Evolutionary conservation across 2,797 vertebrate genomes (phyloP).

Genomic region (Notolabrus celidotus): DNA sequence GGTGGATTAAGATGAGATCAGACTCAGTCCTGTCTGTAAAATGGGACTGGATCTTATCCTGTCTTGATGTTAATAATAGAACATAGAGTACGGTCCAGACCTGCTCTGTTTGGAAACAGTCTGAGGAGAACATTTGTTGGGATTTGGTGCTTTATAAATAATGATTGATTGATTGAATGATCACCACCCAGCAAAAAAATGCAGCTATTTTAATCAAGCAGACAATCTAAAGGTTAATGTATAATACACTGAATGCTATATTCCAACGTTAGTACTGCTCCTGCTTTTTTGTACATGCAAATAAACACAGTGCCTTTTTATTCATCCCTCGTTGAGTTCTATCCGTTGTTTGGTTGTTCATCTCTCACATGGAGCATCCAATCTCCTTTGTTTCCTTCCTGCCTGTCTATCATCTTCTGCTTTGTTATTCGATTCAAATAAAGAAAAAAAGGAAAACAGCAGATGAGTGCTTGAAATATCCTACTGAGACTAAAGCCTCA

Average conservation of each 20-base stretch:
- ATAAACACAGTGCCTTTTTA: neutral
- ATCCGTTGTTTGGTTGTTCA: constrained; percentile 55
- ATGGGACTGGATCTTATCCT: no score
- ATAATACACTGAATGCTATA: neutral
- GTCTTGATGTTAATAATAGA: no score
- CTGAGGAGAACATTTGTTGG: no score
- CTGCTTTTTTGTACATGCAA: neutral
- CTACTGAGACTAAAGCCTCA: constrained; percentile 85
- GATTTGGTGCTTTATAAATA: no score
- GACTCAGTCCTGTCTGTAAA: no score
- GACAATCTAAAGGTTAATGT: neutral
- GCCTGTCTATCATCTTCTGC: constrained; percentile 79
- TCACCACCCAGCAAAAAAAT: neutral
- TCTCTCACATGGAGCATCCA: constrained; percentile 54
- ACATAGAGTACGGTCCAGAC: no score
- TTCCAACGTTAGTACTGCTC: neutral
- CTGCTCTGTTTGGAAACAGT: no score
- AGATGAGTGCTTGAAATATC: constrained; percentile 79
- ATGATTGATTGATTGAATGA: no score
- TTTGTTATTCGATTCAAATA: constrained; percentile 81
- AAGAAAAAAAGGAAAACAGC: constrained; percentile 54
- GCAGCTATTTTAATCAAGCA: neutral
- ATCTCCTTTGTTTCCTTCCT: constrained; percentile 72
- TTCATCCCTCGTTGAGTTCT: constrained; percentile 34
- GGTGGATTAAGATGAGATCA: no score